phyloP scores from a whole-genome alignment of 2,888 invertebrate genomes.

The Pherbina coryleti region DNA sequence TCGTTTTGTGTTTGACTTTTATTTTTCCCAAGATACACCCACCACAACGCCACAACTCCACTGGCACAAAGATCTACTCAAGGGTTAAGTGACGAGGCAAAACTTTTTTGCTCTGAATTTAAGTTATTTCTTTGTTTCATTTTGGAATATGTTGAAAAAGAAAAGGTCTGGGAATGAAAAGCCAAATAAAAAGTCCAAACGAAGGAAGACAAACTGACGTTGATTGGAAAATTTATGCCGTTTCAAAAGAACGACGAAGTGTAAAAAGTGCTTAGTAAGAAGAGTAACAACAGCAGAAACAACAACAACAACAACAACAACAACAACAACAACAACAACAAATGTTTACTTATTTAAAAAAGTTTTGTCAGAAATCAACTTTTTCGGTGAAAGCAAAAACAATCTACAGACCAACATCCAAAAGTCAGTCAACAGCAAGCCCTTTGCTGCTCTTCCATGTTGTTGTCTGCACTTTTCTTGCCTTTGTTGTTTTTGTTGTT shows the following conservation, averaged over 20 bases:
- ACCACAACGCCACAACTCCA: too few relatives aligned
- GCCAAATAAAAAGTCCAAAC: conserved; percentile 39
- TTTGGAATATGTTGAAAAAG: neutral
- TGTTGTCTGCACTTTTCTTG: neutral
- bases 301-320: conserved; percentile 21
- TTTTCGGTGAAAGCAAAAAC: conserved; percentile 25
- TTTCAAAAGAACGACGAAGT: conserved; percentile 44
- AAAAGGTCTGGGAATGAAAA: conserved; percentile 15
- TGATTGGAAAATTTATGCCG: conserved; percentile 55
- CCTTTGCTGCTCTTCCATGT: conserved; percentile 13
- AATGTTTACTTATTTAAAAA: conserved; percentile 43
- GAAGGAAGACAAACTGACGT: conserved; percentile 51
- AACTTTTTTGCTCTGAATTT: conserved; percentile 5
- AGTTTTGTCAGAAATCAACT: conserved; percentile 47
- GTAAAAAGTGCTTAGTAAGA: conserved; percentile 19
- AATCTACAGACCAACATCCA: conserved; percentile 11
- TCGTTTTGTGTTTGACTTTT: neutral
- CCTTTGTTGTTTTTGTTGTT: neutral
- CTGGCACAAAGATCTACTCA: neutral
- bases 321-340: conserved; percentile 19
- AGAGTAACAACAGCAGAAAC: conserved; percentile 25
- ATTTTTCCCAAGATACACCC: neutral
- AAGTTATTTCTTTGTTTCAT: conserved; percentile 4
- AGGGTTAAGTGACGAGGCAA: conserved; percentile 36
- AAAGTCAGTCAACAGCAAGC: conserved; percentile 17